Evolutionary conservation across 2,797 vertebrate genomes (phyloP).

Genomic region (Sciurus carolinensis): DNA sequence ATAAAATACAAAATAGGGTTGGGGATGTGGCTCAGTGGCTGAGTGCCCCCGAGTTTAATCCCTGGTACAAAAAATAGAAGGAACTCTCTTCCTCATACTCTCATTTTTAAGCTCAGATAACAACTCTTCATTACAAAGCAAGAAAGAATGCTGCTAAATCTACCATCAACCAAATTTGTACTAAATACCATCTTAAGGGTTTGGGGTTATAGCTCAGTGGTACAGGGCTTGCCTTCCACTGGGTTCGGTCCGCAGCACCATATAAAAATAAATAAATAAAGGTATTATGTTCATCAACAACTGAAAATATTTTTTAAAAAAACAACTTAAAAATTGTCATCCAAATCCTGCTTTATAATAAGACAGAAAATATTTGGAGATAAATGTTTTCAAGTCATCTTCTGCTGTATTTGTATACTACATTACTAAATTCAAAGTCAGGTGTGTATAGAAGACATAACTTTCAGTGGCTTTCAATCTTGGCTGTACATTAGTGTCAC

Average conservation of each 20-base stretch:
- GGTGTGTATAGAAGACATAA: not conserved
- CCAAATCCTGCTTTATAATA: slow-evolving; percentile 3
- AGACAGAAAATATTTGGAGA: slow-evolving; percentile 4
- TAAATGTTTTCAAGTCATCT: slow-evolving; percentile 40
- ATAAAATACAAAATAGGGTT: too few species aligned
- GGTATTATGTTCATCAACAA: too few species aligned
- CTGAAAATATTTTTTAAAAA: not conserved
- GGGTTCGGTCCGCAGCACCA: too few species aligned
- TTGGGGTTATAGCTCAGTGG: too few species aligned
- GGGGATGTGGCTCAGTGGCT: too few species aligned
- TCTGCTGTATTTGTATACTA: not conserved
- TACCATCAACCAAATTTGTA: not conserved
- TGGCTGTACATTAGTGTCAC: not conserved
- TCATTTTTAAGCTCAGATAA: not conserved
- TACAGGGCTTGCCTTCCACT: too few species aligned
- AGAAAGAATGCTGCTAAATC: not conserved
- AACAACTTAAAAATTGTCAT: not conserved
- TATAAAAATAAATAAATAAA: too few species aligned
- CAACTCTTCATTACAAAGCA: slow-evolving; percentile 1
- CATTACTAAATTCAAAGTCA: slow-evolving; percentile 28
- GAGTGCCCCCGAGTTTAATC: too few species aligned
- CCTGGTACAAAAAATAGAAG: too few species aligned
- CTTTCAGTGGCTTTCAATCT: not conserved
- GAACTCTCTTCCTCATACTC: too few species aligned
- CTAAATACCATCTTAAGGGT: not conserved